Evolutionary conservation across 2,797 vertebrate genomes (phyloP), one percentile per base, ranked within the genome.

Genomic region (Hypotaenidia philippensis): DNA sequence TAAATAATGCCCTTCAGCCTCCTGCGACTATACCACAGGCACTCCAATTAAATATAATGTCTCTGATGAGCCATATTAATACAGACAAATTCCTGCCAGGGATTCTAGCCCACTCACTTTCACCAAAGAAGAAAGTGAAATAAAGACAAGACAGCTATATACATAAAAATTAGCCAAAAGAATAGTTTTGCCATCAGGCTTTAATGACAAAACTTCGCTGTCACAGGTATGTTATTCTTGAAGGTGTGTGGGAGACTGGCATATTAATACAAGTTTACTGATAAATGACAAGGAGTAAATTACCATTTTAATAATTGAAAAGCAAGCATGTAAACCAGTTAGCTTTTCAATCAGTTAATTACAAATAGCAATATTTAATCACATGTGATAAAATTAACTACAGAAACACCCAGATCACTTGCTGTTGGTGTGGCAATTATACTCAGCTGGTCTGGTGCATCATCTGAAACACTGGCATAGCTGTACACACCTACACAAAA

Each of bases 1-100:
- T 98, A 98, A 98, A 98, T 99, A 98, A 99, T 99, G 99, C 98
- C 98, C 98, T 98, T 98, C 97, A 98, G 98, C 98, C 98, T 99
- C 98, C 98, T 98, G 98, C 98, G 97, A 98, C 96, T 97, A 81
- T 97, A 98, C 98, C 96, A 41, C 98, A 97, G 98, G 98, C 97
- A 97, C 97, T 93, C 98, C 98, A 98, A 98, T 99, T 99, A 98
- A 98, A 98, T 98, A 98, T 98, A 98, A 97, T 97, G 98, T 98
- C 98, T 98, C 98, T 97, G 96, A 98, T 98, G 97, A 98, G 94
- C 96, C 86, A 97, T 93, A 98, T 97, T 98, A 98, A 98, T 97
- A 96, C 59, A n/a, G 97, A 97, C 97, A 98, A 98, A 98, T 98
- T 97, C 97, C 96, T 97, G 95, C 95, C 96, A 97, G 94, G 95